Percentiles rank a stretch among this genome's conserved stretches.
These are phyloP conservation scores for Nycticebus coucang DNA, from an alignment of 2,113 vertebrate species.

Conservation along the genomic window DNA sequence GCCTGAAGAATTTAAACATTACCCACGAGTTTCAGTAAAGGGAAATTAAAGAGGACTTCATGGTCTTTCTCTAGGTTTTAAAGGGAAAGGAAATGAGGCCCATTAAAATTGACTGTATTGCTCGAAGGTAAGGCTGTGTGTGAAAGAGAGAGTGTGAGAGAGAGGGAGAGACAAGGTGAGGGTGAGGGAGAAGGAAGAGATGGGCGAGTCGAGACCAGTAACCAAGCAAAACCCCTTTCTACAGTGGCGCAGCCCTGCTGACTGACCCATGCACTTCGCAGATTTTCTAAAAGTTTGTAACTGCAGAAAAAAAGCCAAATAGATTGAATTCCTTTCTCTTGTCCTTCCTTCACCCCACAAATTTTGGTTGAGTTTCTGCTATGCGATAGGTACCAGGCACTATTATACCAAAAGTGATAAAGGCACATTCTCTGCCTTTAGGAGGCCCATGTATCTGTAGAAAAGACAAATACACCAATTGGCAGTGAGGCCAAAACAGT, in stretches of 20 bases:
- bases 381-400: background rate
- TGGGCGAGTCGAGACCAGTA: background rate
- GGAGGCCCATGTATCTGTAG: background rate
- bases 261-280: background rate
- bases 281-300: background rate
- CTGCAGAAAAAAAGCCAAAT: constrained; percentile 12
- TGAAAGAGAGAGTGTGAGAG: background rate
- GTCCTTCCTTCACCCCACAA: background rate
- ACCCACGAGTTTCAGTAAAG: background rate
- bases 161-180: no score
- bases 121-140: background rate
- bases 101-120: constrained; percentile 19
- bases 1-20: background rate
- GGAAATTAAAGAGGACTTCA: constrained; percentile 17
- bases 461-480: background rate
- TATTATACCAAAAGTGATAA: background rate
- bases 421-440: background rate
- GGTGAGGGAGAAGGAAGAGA: background rate
- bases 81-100: background rate
- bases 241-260: background rate
- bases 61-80: constrained; percentile 27
- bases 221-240: background rate
- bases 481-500: background rate
- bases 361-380: background rate
- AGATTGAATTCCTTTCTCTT: background rate